A percentile compares a stretch with the other conserved stretches of the same genome.
These are phyloP conservation scores for Chymomyza fuscimana DNA, from an alignment of 2,888 invertebrate species.

Conservation along the genomic window DNA sequence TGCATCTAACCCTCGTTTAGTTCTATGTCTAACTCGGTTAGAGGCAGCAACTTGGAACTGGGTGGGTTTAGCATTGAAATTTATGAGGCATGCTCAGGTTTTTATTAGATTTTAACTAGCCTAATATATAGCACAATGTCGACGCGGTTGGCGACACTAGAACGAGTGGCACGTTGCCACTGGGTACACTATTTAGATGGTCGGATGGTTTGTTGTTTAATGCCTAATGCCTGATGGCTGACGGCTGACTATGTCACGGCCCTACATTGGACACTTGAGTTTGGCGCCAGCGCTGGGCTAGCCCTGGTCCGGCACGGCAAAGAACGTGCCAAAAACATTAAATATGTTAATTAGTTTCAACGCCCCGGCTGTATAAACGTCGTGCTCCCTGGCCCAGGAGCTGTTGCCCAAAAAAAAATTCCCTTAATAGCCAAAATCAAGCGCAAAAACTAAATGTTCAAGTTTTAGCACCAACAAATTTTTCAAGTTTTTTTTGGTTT, in stretches of 20 bases:
- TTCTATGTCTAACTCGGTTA: slow-evolving; percentile 25
- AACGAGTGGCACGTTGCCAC: slow-evolving; percentile 39
- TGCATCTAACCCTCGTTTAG: slow-evolving; percentile 16
- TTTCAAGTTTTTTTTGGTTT: slow-evolving; percentile 7
- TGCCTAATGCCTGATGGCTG: neutral
- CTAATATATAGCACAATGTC: slow-evolving; percentile 61
- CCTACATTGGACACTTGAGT: neutral
- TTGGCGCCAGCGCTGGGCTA: slow-evolving; percentile 43
- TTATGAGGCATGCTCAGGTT: slow-evolving; percentile 80
- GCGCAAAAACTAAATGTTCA: slow-evolving; percentile 65
- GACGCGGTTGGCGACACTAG: neutral
- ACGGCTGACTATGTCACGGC: slow-evolving; percentile 4
- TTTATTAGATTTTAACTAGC: slow-evolving; percentile 80
- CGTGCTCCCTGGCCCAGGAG: too few relatives aligned
- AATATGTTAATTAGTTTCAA: slow-evolving; percentile 78
- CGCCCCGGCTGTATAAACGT: slow-evolving; percentile 45
- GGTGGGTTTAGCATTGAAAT: slow-evolving; percentile 60
- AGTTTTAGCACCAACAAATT: slow-evolving; percentile 52
- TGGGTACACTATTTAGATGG: too few relatives aligned
- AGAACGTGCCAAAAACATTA: slow-evolving; percentile 78
- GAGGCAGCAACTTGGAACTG: neutral
- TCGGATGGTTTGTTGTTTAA: neutral
- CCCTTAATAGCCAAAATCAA: slow-evolving; percentile 34
- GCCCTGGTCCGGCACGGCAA: slow-evolving; percentile 42
- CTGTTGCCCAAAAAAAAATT: slow-evolving; percentile 15